Conservation (phyloP, 2,888 invertebrate genomes). For the Agriotes lineatus region DNA sequence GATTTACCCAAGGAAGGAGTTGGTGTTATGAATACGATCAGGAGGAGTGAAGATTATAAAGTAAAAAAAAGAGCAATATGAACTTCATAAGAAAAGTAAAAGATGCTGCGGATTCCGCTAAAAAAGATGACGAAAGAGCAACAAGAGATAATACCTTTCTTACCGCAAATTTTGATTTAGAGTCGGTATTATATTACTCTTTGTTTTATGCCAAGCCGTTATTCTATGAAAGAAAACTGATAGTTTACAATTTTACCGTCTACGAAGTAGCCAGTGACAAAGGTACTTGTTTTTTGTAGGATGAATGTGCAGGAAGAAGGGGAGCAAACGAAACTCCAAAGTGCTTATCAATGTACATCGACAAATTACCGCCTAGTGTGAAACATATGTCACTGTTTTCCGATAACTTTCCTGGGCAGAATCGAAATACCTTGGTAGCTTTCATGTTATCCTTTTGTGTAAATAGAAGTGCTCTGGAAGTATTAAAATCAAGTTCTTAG, state of each 20-base stretch:
- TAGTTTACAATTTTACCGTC: too few relatives aligned
- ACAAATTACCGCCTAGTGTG: background rate
- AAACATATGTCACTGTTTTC: conserved; percentile 1
- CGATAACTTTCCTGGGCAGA: conserved; percentile 13
- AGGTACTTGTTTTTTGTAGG: too few relatives aligned
- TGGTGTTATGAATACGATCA: conserved; percentile 7
- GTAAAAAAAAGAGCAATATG: background rate
- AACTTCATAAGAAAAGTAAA: conserved; percentile 1
- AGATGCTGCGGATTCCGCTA: too few relatives aligned
- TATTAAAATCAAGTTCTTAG: conserved; percentile 33
- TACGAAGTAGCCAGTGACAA: too few relatives aligned
- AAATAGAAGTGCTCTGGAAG: background rate
- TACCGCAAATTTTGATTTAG: conserved; percentile 15
- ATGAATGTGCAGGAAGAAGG: too few relatives aligned
- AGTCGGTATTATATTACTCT: conserved; percentile 15
- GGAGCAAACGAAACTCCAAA: conserved; percentile 1
- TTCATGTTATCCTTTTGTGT: background rate
- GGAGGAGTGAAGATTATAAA: background rate
- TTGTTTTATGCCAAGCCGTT: background rate
- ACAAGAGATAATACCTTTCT: background rate
- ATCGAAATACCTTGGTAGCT: conserved; percentile 1
- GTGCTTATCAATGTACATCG: too few relatives aligned
- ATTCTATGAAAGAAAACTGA: too few relatives aligned
- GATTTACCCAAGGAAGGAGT: conserved; percentile 2
- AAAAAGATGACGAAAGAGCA: conserved; percentile 8